phyloP scores from a whole-genome alignment of 53 echinoderm and acorn worm genomes.

The Antedon mediterranea region DNA sequence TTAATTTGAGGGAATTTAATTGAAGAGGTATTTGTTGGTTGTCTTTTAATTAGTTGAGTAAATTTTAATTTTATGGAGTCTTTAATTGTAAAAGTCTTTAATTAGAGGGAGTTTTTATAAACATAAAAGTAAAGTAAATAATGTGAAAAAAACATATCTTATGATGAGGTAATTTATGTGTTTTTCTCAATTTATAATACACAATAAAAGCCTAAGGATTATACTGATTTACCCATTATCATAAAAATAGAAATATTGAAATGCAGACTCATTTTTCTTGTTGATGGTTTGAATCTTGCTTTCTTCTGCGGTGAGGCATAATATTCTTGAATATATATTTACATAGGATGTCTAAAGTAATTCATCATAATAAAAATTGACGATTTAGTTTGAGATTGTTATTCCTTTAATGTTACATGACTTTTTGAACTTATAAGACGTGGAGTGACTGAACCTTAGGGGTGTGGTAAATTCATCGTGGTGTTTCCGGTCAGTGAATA shows the following conservation, averaged over 20 bases:
- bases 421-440: neutral
- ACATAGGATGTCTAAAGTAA: neutral
- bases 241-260: neutral
- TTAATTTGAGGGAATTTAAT: too few relatives aligned
- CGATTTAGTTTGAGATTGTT: neutral
- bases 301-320: neutral
- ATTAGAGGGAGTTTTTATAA: too few relatives aligned
- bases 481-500: too few relatives aligned
- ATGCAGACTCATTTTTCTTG: neutral
- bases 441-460: too few relatives aligned
- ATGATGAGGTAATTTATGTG: neutral
- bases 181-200: neutral
- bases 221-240: neutral
- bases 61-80: too few relatives aligned
- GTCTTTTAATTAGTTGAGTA: too few relatives aligned
- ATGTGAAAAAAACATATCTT: too few relatives aligned
- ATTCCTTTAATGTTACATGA: neutral
- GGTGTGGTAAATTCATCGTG: too few relatives aligned
- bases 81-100: too few relatives aligned
- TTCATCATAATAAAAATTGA: neutral
- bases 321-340: neutral
- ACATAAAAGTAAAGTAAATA: too few relatives aligned
- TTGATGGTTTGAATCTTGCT: neutral
- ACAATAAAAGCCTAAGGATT: neutral
- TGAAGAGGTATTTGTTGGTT: too few relatives aligned